These are phyloP conservation scores for Ailuropoda melanoleuca DNA, from an alignment of 2,113 vertebrate genomes.

Conservation along the genomic window DNA sequence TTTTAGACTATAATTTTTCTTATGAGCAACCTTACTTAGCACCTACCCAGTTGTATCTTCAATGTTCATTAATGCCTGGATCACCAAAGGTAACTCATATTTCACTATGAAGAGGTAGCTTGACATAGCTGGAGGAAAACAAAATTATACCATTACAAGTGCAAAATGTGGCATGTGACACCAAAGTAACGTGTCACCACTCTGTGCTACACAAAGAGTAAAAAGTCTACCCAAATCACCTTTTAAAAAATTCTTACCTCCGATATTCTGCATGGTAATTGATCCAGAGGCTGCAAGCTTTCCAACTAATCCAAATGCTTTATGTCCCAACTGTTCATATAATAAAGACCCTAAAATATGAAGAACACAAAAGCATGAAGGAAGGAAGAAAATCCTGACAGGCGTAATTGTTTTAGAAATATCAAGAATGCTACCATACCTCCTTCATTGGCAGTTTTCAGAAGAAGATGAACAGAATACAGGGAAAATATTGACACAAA, in stretches of 20 bases:
- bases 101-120: constrained; percentile 99
- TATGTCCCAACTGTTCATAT: constrained; percentile 96
- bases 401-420: not conserved
- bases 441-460: constrained; percentile 99
- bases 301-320: constrained; percentile 95
- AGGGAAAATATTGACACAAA: constrained; percentile 94
- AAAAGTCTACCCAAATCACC: not conserved
- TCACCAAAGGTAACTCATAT: constrained; percentile 98
- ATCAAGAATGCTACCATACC: constrained; percentile 81
- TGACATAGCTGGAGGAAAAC: constrained; percentile 94
- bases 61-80: constrained; percentile 90
- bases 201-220: constrained; percentile 23
- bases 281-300: constrained; percentile 95
- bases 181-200: constrained; percentile 69
- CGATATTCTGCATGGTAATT: constrained; percentile 98
- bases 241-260: constrained; percentile 87
- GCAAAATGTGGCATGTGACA: constrained; percentile 79
- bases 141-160: constrained; percentile 87
- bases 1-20: constrained; percentile 69
- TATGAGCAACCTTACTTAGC: constrained; percentile 82
- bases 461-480: constrained; percentile 97
- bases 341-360: constrained; percentile 89
- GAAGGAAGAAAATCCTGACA: not conserved
- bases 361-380: constrained; percentile 7
- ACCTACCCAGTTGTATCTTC: constrained; percentile 89